These are phyloP conservation scores for Halichondria panicea DNA, from an alignment of 37 sponge, comb jelly and placozoan genomes.

Conservation along the genomic window DNA sequence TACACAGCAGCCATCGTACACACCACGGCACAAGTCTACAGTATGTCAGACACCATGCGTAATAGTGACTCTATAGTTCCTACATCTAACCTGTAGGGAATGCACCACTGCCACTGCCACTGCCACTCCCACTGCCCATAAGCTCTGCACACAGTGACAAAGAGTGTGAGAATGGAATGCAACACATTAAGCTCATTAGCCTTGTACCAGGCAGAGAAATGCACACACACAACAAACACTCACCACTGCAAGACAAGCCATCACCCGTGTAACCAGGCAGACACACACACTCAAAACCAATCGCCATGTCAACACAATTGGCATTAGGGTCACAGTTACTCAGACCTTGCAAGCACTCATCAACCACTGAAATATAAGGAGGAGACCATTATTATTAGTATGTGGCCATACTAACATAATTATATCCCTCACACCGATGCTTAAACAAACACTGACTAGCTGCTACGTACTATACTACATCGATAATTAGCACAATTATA, in stretches of 20 bases:
- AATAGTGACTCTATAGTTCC: background rate
- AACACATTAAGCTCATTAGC: too few species aligned
- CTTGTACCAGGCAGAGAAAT: too few species aligned
- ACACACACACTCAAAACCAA: conserved; percentile 1
- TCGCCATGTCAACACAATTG: background rate
- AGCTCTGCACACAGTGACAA: too few species aligned
- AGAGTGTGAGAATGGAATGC: too few species aligned
- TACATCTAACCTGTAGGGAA: background rate
- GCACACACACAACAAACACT: too few species aligned
- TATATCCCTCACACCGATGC: too few species aligned
- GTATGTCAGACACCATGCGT: background rate
- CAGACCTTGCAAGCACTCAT: background rate
- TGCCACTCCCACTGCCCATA: conserved; percentile 19
- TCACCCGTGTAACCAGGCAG: background rate
- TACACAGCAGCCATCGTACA: background rate
- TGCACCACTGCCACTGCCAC: conserved; percentile 1
- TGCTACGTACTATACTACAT: too few species aligned
- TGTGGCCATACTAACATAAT: background rate
- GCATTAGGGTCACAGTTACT: conserved; percentile 3
- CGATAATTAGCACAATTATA: too few species aligned
- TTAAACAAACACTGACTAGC: too few species aligned
- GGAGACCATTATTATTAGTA: background rate
- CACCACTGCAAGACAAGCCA: background rate
- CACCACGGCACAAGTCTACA: conserved; percentile 17
- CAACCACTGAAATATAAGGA: background rate